Percentiles rank a stretch among this genome's conserved stretches.
These are phyloP conservation scores for Anoplolepis gracilipes DNA, from an alignment of 1,140 invertebrate genomes.

Conservation along the genomic window DNA sequence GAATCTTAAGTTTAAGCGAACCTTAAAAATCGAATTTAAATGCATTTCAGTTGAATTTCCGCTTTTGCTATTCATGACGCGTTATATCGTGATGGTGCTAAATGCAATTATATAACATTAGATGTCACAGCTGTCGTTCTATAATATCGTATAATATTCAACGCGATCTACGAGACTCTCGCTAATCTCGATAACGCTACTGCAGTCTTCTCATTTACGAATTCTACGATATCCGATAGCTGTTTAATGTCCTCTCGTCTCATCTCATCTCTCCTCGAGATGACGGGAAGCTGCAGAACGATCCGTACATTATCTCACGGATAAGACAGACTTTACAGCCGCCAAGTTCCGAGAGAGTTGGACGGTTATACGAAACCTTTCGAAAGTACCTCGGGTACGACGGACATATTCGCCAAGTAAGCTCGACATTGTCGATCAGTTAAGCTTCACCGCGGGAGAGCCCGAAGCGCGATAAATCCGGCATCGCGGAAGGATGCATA, in stretches of 20 bases:
- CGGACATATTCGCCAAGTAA: slow-evolving; percentile 40
- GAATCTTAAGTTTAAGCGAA: no score
- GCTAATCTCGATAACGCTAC: slow-evolving; percentile 2
- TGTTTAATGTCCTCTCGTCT: slow-evolving; percentile 18
- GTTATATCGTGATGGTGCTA: neutral
- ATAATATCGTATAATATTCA: slow-evolving; percentile 2
- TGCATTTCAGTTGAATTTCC: neutral
- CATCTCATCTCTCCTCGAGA: neutral
- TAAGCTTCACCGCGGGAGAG: slow-evolving; percentile 49
- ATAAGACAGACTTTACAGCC: slow-evolving; percentile 66
- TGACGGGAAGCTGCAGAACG: slow-evolving; percentile 2
- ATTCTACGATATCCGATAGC: slow-evolving; percentile 26
- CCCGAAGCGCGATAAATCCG: slow-evolving; percentile 59
- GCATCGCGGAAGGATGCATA: slow-evolving; percentile 36
- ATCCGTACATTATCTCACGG: slow-evolving; percentile 65
- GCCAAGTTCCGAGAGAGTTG: slow-evolving; percentile 26
- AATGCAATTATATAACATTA: slow-evolving; percentile 6
- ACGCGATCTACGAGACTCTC: neutral
- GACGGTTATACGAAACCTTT: slow-evolving; percentile 34
- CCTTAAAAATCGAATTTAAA: neutral
- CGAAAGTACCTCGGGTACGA: neutral
- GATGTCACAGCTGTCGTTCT: neutral
- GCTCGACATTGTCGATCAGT: slow-evolving; percentile 66
- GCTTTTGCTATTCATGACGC: neutral
- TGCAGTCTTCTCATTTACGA: slow-evolving; percentile 17